phyloP scores from a whole-genome alignment of 2,113 vertebrate genomes.

The Dasyornis broadbenti region DNA sequence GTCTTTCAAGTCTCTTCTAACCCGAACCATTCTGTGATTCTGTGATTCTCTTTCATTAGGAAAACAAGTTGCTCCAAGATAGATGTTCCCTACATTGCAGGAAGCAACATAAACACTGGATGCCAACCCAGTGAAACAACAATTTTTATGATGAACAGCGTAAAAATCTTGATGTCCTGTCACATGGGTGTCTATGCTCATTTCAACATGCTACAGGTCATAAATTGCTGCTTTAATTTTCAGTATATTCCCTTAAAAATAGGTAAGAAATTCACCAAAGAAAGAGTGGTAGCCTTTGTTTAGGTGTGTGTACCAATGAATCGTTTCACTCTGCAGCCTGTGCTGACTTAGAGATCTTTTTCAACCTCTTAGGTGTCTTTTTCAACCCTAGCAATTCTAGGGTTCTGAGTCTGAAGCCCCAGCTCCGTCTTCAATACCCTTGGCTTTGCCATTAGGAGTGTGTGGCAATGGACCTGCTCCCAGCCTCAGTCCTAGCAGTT shows the following conservation, averaged over 20 bases:
- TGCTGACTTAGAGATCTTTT: not conserved
- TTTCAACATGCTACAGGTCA: not conserved
- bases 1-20: not conserved
- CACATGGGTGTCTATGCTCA: not conserved
- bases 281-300: not conserved
- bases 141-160: not conserved
- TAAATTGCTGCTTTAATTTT: not conserved
- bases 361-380: not conserved
- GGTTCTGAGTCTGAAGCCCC: not conserved
- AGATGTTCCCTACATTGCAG: not conserved
- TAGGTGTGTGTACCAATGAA: not conserved
- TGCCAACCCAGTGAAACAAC: not conserved
- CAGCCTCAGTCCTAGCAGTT: not conserved
- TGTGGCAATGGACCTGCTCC: not conserved
- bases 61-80: not conserved
- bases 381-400: not conserved
- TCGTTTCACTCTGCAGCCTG: fast-evolving
- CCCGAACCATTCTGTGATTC: not conserved
- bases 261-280: not conserved
- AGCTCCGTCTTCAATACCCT: not conserved
- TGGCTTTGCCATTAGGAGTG: not conserved
- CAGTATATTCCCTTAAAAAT: not conserved
- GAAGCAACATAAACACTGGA: not conserved
- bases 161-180: not conserved
- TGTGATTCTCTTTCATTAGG: not conserved